Base-by-base conservation (phyloP, 2,113 vertebrate species). In the Aleadryas rufinucha region DNA sequence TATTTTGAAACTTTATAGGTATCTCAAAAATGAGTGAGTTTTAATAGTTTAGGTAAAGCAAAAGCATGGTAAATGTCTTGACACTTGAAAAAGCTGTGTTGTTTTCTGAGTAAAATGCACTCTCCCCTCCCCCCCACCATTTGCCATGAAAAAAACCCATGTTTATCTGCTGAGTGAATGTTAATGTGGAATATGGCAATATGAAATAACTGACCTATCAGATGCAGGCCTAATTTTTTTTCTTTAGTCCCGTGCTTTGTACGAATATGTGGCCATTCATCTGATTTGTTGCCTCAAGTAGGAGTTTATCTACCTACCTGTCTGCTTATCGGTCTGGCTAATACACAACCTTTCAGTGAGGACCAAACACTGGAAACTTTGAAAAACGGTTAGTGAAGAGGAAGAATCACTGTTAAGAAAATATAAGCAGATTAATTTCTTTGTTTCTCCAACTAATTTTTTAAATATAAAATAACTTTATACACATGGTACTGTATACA, bases 111-210 rank as follows among this genome's bases (percentile, higher is more conserved):
- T 76, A 47, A 49, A 78, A 41, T 31, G 10, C 3, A 3, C 6
- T n/a, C 30, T 24, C n/a, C 23, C 4, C 3, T 44, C 4, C 16
- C 8, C 6, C 11, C 1, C 7, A 13, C 3, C 2, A 45, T 68
- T 71, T 64, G 1, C 44, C 5, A 33, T 44, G 7, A 21, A 45
- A 68, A 71, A 41, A 41, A 7, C 0, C 0, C 0, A 1, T 1
- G 2, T 22, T 59, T 63, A 7, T 59, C 18, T 9, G 0, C 17
- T 53, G 45, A 21, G 23, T 41, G 7, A 53, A 53, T 27, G 4
- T 16, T 71, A 47, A 44, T 64, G 16, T 61, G 39, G 56, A 31
- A 37, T 27, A 50, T 59, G 47, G 42, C 35, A 30, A 39, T 63
- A 20, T 17, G 19, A 28, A 63, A 33, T 57, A 63, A 44, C 5